A percentile compares a stretch with the other conserved stretches of the same genome.
Conservation (phyloP, 2,113 vertebrate species). For the Laticauda laticaudata region DNA sequence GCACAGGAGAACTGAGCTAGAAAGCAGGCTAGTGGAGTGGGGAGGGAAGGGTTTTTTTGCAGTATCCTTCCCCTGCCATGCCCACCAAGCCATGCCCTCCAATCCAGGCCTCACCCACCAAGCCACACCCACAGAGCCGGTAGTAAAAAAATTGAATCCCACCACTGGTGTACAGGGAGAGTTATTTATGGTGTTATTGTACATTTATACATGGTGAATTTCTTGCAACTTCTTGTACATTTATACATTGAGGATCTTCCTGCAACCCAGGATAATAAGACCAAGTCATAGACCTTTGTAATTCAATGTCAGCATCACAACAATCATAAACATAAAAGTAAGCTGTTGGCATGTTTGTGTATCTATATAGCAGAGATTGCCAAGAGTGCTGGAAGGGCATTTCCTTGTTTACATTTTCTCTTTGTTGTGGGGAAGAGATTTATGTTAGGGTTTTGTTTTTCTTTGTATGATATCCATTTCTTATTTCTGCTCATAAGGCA, state of each 20-base stretch:
- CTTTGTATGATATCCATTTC: neutral
- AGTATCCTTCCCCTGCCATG: too few species aligned
- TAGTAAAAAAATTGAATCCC: too few species aligned
- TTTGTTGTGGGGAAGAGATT: neutral
- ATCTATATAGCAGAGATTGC: rapidly evolving
- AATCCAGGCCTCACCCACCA: too few species aligned
- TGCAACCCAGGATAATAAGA: neutral
- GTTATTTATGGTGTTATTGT: neutral
- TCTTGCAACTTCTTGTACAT: neutral
- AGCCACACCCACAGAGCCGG: too few species aligned
- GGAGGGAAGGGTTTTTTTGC: too few species aligned
- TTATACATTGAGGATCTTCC: rapidly evolving
- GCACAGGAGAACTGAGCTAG: too few species aligned
- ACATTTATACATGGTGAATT: rapidly evolving
- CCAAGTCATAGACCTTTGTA: neutral
- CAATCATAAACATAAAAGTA: neutral
- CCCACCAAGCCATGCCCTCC: too few species aligned
- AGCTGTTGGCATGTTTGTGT: neutral
- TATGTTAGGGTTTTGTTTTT: neutral
- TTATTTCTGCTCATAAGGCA: neutral
- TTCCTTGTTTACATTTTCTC: neutral
- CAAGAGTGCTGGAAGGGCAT: neutral
- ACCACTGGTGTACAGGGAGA: neutral
- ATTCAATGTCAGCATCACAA: neutral
- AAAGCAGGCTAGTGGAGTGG: too few species aligned